A percentile compares a stretch with the other conserved stretches of the same genome.
Evolutionary conservation across 2,888 invertebrate species (phyloP).

Genomic region (Fissipunctia ypsillon): DNA sequence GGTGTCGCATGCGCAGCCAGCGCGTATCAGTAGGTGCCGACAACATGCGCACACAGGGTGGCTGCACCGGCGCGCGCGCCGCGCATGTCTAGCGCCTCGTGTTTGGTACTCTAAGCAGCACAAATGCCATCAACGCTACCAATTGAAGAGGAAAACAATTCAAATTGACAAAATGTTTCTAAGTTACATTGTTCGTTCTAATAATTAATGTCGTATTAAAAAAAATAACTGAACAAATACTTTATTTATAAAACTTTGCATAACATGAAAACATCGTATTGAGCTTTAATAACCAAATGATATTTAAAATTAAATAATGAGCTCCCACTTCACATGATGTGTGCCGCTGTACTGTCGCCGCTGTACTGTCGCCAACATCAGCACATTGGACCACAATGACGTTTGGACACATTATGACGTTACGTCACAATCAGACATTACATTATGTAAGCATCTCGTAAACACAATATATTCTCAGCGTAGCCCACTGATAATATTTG

Average conservation of each 20-base stretch:
- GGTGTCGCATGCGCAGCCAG: constrained; percentile 29
- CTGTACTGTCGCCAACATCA: too few relatives aligned
- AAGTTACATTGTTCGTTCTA: neutral
- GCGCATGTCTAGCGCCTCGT: constrained; percentile 3
- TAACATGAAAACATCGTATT: neutral
- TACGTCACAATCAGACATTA: constrained; percentile 18
- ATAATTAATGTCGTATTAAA: neutral
- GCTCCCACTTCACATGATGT: neutral
- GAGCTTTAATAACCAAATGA: neutral
- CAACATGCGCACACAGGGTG: constrained; percentile 16
- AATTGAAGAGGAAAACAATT: neutral
- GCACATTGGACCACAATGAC: too few relatives aligned
- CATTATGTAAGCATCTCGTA: constrained; percentile 26
- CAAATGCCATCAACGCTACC: too few relatives aligned
- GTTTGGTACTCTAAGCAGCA: too few relatives aligned
- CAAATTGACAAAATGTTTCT: neutral
- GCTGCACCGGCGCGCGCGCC: too few relatives aligned
- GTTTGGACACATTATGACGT: constrained; percentile 15
- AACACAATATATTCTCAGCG: constrained; percentile 20
- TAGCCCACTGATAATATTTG: constrained; percentile 1
- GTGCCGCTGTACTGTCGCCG: too few relatives aligned
- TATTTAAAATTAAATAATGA: constrained; percentile 8
- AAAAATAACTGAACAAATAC: too few relatives aligned
- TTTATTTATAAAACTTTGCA: neutral
- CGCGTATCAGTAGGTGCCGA: constrained; percentile 4